These are phyloP conservation scores for Sesia apiformis DNA, from an alignment of 2,888 invertebrate species.

Conservation along the genomic window DNA sequence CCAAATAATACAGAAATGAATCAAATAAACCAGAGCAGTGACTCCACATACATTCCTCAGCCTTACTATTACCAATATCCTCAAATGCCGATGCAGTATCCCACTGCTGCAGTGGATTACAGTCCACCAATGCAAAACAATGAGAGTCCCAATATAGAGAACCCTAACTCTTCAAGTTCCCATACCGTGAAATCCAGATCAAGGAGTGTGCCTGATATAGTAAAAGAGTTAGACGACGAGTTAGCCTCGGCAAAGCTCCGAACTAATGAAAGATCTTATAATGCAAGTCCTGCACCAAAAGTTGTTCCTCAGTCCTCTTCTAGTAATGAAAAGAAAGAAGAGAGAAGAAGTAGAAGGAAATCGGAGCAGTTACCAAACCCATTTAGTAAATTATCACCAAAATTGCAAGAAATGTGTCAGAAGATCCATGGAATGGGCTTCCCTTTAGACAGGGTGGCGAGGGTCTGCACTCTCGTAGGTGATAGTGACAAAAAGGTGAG, in stretches of 20 bases:
- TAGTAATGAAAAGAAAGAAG: constrained; percentile 30
- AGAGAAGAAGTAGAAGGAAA: constrained; percentile 35
- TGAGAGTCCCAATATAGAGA: constrained; percentile 10
- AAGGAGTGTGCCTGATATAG: constrained; percentile 83
- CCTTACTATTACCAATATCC: constrained; percentile 55
- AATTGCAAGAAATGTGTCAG: constrained; percentile 79
- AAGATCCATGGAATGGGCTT: constrained; percentile 93
- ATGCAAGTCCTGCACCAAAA: constrained; percentile 66
- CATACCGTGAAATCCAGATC: constrained; percentile 61
- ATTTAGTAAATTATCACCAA: constrained; percentile 52
- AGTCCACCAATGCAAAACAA: constrained; percentile 15
- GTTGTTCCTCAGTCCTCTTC: constrained; percentile 27
- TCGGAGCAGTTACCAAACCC: constrained; percentile 51
- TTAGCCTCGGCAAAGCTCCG: constrained; percentile 61
- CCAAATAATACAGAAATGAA: constrained; percentile 24
- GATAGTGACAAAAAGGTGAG: constrained; percentile 88
- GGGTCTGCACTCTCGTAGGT: constrained; percentile 85
- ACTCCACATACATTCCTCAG: constrained; percentile 45
- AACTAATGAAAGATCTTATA: constrained; percentile 63
- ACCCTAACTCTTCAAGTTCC: constrained; percentile 17
- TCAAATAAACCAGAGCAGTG: constrained; percentile 15
- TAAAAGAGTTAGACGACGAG: constrained; percentile 83
- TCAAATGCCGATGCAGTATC: constrained; percentile 36
- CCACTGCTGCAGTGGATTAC: constrained; percentile 20
- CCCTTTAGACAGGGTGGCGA: constrained; percentile 84